Conservation (phyloP, 2,113 vertebrate genomes). For the Dasypus novemcinctus region DNA sequence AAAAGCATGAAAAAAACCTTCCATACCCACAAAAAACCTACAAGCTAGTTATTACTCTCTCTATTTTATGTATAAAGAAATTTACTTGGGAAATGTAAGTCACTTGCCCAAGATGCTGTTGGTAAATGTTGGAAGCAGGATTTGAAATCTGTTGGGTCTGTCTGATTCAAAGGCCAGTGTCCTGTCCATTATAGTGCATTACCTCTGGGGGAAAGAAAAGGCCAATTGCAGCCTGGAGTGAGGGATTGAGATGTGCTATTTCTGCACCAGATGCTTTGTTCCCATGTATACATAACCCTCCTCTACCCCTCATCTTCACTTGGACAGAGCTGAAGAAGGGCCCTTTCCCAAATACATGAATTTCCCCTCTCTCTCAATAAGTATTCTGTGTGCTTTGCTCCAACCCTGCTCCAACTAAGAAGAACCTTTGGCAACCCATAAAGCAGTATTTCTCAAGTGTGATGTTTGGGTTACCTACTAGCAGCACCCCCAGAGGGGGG, state of each 20-base stretch:
- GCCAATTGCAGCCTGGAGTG: neutral
- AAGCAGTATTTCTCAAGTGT: neutral
- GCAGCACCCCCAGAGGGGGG: too few relatives aligned
- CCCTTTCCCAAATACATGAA: neutral
- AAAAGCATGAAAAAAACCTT: neutral
- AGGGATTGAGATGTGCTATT: neutral
- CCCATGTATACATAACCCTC: neutral
- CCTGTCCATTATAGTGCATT: neutral
- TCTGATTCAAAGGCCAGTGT: neutral
- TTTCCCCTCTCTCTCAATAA: neutral
- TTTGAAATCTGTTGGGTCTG: neutral
- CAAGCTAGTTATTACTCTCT: neutral
- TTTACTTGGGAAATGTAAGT: neutral
- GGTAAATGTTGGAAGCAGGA: neutral
- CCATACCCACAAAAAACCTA: neutral
- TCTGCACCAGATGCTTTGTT: neutral
- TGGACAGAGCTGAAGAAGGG: neutral
- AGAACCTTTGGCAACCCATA: neutral
- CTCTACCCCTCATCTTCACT: neutral
- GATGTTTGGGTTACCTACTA: neutral
- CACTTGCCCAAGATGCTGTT: neutral
- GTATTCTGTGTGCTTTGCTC: neutral
- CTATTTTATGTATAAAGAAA: neutral
- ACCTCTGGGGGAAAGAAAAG: neutral
- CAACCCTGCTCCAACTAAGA: neutral